Evolutionary conservation across 2,797 vertebrate genomes (phyloP), one percentile per base, ranked within the genome.

Genomic region (Psittacula echo): DNA sequence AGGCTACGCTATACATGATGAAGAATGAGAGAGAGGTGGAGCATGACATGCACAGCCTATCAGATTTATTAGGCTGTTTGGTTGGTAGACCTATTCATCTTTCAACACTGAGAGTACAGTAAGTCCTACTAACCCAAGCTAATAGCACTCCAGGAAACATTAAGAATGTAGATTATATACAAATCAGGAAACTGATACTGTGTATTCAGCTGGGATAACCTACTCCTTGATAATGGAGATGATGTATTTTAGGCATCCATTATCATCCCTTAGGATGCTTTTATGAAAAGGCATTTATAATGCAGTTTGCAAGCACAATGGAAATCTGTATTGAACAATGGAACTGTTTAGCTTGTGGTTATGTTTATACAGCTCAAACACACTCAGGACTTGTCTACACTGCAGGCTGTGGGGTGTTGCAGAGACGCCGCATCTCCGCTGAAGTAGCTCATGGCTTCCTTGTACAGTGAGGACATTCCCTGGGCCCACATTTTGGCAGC

Each of bases 61-160:
- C 51, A 95, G 90, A 97, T 98, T 96, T 98, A 97, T 97, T 96
- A 81, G 70, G 62, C 54, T 81, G 41, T 75, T 88, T 30, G 15
- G 82, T 5, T 67, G 56, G 89, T 95, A 94, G 95, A 89, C 34
- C 74, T 94, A 93, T 97, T 97, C 73, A 72, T 97, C 95, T 97
- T 97, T 95, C 89, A 90, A 60, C 41, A 1, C 74, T 10, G 53
- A 74, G 77, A 94, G 70, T 88, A 95, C 95, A 97, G 77, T 96
- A 95, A 60, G 81, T 87, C 77, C 78, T 94, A 58, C 81, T 96
- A 84, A 94, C 81, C 37, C 90, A 97, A 95, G 95, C 91, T 84
- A 97, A 95, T 70, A 90, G 78, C 71, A 71, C 62, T 95, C 95
- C 73, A 94, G 89, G 68, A 97, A 97, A 97, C 85, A 62, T 94